phyloP scores from a whole-genome alignment of 2,113 vertebrate genomes.

The human region GRCh38 chr2:144120501-144121000 shows the following conservation, averaged over 20 bases:
- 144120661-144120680: background rate
- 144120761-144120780: background rate
- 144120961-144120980: conserved; percentile 37
- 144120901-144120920: conserved; percentile 28
- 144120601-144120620: background rate
- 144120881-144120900: conserved; percentile 22
- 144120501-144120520: background rate
- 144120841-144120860: conserved; percentile 23
- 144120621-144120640: background rate
- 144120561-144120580: background rate
- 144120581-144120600: conserved; percentile 1
- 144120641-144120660: background rate
- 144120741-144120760: background rate
- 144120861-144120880: conserved; percentile 39
- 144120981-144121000: background rate
- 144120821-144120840: background rate
- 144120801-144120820: background rate
- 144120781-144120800: background rate
- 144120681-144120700: background rate
- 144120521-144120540: conserved; percentile 28
- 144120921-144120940: background rate
- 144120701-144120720: background rate
- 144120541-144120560: conserved; percentile 27
- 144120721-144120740: background rate
- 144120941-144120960: conserved; percentile 16